Evolutionary conservation across 92 coral and sea anemone species (phyloP).

Genomic region (Parazoanthus darwini): DNA sequence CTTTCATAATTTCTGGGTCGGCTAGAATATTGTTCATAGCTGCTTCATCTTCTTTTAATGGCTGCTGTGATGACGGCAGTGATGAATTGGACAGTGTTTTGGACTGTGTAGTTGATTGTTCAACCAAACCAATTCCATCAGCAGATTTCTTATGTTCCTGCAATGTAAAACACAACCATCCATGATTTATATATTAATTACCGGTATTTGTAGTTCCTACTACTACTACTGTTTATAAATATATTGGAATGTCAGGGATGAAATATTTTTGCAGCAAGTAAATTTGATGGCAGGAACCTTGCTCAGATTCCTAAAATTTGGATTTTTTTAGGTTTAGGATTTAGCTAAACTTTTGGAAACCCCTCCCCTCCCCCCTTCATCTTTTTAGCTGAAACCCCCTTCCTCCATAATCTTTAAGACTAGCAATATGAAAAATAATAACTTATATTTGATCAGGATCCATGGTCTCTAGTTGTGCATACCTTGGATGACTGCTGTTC

Average conservation of each 20-base stretch:
- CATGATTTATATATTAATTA: not conserved
- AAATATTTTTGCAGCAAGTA: no score
- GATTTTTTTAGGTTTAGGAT: no score
- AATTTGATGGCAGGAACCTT: no score
- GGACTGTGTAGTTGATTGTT: slow-evolving; percentile 45
- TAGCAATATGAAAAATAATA: not conserved
- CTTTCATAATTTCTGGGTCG: slow-evolving; percentile 66
- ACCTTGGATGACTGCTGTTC: slow-evolving; percentile 35
- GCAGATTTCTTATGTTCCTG: slow-evolving; percentile 18
- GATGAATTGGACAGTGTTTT: not conserved
- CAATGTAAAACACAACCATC: not conserved
- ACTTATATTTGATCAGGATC: not conserved
- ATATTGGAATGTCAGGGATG: no score
- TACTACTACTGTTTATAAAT: no score
- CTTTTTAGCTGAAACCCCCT: no score
- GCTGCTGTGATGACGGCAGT: slow-evolving; percentile 35
- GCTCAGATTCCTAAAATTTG: no score
- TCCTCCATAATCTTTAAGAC: not conserved
- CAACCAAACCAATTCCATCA: slow-evolving; percentile 58
- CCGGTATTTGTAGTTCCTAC: no score
- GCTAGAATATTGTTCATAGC: slow-evolving; percentile 69
- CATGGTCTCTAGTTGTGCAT: not conserved
- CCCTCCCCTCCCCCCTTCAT: no score
- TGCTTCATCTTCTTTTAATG: slow-evolving; percentile 72
- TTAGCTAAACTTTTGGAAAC: no score